Evolutionary conservation across 2,888 invertebrate genomes (phyloP), one percentile per base, ranked within the genome.

Genomic region (Sarcophaga rosellei): DNA sequence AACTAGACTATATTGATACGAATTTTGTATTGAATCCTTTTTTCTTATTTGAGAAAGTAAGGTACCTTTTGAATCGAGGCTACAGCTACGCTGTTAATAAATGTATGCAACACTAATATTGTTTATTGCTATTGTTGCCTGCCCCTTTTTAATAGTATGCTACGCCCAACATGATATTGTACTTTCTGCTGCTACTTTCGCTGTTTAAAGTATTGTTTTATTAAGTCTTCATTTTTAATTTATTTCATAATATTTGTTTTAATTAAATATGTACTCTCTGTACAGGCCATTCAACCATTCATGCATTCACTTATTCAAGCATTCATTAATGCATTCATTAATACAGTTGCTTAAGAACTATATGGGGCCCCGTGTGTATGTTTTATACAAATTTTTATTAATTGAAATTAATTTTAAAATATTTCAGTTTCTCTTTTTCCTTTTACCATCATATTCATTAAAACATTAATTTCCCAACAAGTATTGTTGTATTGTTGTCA

Each of bases 341-440:
- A 23, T 4, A 25, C 20, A 69, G 47, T 69, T 35, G 47, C 35
- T 12, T 72, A 61, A 66, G 35, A 0, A 8, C 10, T 35, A 35
- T 35, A 35, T 35, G 10, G 35, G 35, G 21, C 66, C 4, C 11
- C 59, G 47, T 25, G 44, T 23, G 12, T 65, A 47, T 23, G 59
- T 53, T 65, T n/a, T 15, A 65, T 25, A 65, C 6, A 3, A 59
- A 45, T 17, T 53, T 44, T 68, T 68, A 73, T 81, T 77, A 74
- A 86, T 84, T 86, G 66, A 78, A 86, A 84, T 84, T 78, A 81
- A 83, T 83, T 83, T 83, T 77, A 15, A 76, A 66, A 63, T 53
- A 17, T n/a, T 78, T 53, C 17, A 53, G 12, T 4, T 17, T 15
- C 10, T 12, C 1, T 73, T 80, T 61, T 62, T 69, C 4, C 5